These are phyloP conservation scores for Junco hyemalis DNA, from an alignment of 2,113 vertebrate genomes.

Conservation along the genomic window DNA sequence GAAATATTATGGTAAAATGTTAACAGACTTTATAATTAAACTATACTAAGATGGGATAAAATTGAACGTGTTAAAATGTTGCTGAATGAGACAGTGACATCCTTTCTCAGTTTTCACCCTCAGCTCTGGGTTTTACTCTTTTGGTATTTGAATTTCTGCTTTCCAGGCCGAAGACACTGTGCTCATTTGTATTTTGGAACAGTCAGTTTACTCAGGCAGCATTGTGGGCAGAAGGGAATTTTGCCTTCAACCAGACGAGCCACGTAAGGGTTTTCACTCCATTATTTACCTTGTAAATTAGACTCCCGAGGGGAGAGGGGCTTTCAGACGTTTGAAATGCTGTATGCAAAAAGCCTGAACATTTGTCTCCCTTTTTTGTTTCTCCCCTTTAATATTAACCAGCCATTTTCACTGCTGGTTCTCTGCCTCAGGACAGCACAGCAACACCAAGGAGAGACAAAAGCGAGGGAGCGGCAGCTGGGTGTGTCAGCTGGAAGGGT, in stretches of 20 bases:
- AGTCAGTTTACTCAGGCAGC: not conserved
- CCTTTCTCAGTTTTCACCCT: not conserved
- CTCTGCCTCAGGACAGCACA: conserved; percentile 15
- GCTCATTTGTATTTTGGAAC: not conserved
- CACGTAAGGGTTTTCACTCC: not conserved
- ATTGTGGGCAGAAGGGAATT: conserved; percentile 8
- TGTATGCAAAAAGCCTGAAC: conserved; percentile 14
- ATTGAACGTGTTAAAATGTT: not conserved
- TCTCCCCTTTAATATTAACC: conserved; percentile 19
- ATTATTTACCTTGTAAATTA: conserved; percentile 64
- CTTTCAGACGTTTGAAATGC: conserved; percentile 15
- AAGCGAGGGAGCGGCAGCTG: not conserved
- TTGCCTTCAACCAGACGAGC: conserved; percentile 1
- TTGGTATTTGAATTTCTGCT: not conserved
- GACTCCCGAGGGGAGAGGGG: not conserved
- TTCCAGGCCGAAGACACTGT: not conserved
- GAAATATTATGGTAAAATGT: not conserved
- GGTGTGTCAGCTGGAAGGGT: not conserved
- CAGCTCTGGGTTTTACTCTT: not conserved
- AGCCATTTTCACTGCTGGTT: not conserved
- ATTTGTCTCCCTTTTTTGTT: conserved; percentile 36
- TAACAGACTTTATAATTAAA: not conserved
- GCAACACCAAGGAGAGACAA: not conserved
- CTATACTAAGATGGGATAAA: not conserved
- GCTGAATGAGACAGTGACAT: not conserved